phyloP scores from a whole-genome alignment of 2,113 vertebrate genomes.

The Gymnobelideus leadbeateri region DNA sequence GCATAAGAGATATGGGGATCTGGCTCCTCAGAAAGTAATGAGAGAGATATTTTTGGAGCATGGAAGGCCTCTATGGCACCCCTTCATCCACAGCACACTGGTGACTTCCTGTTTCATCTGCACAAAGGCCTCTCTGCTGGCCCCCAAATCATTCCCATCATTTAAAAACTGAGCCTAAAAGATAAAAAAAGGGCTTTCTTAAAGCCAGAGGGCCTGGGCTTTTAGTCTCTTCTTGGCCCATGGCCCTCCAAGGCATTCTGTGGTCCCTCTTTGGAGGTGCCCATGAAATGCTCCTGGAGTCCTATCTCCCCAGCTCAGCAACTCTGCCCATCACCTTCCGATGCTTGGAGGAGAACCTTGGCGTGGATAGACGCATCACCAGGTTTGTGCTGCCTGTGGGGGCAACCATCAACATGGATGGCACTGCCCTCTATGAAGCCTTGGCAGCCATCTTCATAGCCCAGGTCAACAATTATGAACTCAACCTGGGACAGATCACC shows the following conservation, averaged over 20 bases:
- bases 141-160: neutral
- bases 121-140: neutral
- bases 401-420: constrained; percentile 98
- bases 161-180: neutral
- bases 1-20: neutral
- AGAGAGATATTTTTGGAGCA: neutral
- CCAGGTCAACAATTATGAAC: constrained; percentile 97
- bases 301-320: constrained; percentile 88
- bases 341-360: constrained; percentile 95
- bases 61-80: neutral
- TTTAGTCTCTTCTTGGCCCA: neutral
- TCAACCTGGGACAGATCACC: constrained; percentile 98
- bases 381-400: constrained; percentile 96
- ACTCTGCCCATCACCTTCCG: constrained; percentile 98
- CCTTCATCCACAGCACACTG: neutral
- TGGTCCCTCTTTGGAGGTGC: neutral
- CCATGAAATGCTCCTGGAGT: constrained; percentile 10
- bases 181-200: neutral
- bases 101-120: neutral
- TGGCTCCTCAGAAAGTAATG: neutral
- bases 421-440: constrained; percentile 96
- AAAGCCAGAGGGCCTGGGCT: neutral
- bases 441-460: constrained; percentile 98
- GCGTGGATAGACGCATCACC: constrained; percentile 94
- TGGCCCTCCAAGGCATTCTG: neutral